phyloP scores from a whole-genome alignment of 2,797 vertebrate genomes.

The Hippocampus kuda region DNA sequence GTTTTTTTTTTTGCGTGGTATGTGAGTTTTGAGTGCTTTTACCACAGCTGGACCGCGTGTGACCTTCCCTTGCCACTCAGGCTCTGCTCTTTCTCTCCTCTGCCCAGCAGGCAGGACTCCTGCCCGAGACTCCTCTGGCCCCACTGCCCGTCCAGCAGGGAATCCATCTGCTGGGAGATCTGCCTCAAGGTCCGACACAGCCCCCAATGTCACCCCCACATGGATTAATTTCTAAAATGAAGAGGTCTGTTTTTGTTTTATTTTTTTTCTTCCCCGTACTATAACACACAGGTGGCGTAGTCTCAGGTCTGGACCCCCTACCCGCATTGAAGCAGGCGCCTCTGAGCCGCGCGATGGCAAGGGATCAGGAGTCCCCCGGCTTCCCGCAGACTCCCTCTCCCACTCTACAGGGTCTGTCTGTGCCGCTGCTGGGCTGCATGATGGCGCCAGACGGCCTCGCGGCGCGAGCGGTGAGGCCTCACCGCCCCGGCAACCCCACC shows the following conservation, averaged over 20 bases:
- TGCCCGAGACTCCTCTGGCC: conserved; percentile 78
- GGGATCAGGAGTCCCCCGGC: conserved; percentile 68
- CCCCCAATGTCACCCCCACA: conserved; percentile 4
- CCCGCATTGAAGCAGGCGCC: conserved; percentile 65
- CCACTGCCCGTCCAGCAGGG: conserved; percentile 68
- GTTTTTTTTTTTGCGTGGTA: conserved; percentile 3
- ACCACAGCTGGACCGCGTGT: not conserved
- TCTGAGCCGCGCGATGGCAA: conserved; percentile 48
- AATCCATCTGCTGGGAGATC: conserved; percentile 73
- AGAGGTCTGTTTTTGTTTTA: conserved; percentile 21
- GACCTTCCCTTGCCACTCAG: conserved; percentile 40
- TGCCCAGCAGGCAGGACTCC: conserved; percentile 73
- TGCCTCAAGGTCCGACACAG: conserved; percentile 69
- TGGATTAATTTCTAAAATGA: not conserved
- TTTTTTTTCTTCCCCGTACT: not conserved
- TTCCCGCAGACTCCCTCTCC: conserved; percentile 67
- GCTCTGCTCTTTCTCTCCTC: conserved; percentile 21
- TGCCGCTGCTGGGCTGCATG: conserved; percentile 67
- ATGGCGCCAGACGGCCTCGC: conserved; percentile 65
- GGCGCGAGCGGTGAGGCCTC: conserved; percentile 68
- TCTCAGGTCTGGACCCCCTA: conserved; percentile 61
- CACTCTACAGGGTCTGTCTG: conserved; percentile 62
- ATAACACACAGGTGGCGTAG: conserved; percentile 29
- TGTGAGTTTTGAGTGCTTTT: conserved; percentile 8
- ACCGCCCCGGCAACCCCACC: not conserved